These are phyloP conservation scores for Pimephales promelas DNA, from an alignment of 2,113 vertebrate species.

Conservation along the genomic window DNA sequence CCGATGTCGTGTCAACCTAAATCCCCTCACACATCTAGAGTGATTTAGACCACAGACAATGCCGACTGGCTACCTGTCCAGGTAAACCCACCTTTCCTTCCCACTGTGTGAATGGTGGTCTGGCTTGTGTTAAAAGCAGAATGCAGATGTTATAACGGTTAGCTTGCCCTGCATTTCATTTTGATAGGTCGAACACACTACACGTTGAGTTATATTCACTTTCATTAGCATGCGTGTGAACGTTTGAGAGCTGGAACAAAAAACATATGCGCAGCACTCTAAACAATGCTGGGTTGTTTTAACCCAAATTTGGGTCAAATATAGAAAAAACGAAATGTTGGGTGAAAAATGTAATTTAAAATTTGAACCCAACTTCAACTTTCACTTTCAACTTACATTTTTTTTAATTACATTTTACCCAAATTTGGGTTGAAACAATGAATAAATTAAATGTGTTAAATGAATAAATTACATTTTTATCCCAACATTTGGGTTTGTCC, in stretches of 20 bases:
- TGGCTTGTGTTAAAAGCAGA: constrained; percentile 1
- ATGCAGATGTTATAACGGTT: background rate
- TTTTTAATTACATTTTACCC: no score
- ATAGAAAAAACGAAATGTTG: no score
- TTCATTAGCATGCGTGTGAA: background rate
- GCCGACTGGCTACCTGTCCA: background rate
- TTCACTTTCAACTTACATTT: no score
- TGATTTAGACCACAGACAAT: background rate
- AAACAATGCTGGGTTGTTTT: no score
- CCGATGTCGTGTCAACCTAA: background rate
- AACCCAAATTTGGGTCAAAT: no score
- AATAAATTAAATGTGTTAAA: no score
- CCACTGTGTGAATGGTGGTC: background rate
- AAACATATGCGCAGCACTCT: background rate
- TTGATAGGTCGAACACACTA: background rate
- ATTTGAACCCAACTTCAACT: no score
- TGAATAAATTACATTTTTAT: no score
- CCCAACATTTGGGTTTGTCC: no score
- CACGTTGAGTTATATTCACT: background rate
- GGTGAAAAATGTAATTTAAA: no score
- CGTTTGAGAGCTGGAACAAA: background rate
- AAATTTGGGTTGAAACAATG: no score
- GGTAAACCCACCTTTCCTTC: constrained; percentile 13
- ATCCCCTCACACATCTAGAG: constrained; percentile 12
- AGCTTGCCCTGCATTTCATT: background rate